These are phyloP conservation scores for Lasioglossum marginatum DNA, from an alignment of 2,888 invertebrate genomes.

Conservation along the genomic window DNA sequence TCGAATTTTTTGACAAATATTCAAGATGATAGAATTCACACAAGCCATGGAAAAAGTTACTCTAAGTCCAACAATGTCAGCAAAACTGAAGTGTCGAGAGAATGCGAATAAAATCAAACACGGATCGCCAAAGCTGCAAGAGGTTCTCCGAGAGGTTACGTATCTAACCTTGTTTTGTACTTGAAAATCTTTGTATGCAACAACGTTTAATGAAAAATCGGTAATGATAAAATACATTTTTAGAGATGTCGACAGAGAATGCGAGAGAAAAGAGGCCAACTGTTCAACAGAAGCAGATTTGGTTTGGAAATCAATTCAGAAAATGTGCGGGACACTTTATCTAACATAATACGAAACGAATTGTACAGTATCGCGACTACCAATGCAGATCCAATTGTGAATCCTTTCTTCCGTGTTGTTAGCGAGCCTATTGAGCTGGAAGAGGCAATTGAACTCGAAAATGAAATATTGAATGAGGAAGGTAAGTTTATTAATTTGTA, in stretches of 20 bases:
- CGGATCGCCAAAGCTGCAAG: conserved; percentile 82
- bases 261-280: conserved; percentile 76
- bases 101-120: conserved; percentile 75
- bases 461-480: conserved; percentile 75
- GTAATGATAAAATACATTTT: conserved; percentile 29
- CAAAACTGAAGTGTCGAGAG: conserved; percentile 75
- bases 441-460: conserved; percentile 75
- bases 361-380: conserved; percentile 71
- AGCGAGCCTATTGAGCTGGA: conserved; percentile 69
- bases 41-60: conserved; percentile 67
- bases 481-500: conserved; percentile 63
- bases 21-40: not conserved
- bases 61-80: conserved; percentile 65
- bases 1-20: not conserved
- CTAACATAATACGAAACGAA: conserved; percentile 79
- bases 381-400: conserved; percentile 40
- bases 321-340: conserved; percentile 72
- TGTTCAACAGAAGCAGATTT: conserved; percentile 76
- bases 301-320: conserved; percentile 63
- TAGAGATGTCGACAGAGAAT: conserved; percentile 80
- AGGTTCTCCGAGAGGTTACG: conserved; percentile 83
- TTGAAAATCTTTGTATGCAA: not conserved
- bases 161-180: not conserved
- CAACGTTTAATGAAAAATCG: not conserved
- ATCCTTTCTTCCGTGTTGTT: conserved; percentile 35